Evolutionary conservation across 2,888 invertebrate genomes (phyloP).

Genomic region (Notodonta dromedarius): DNA sequence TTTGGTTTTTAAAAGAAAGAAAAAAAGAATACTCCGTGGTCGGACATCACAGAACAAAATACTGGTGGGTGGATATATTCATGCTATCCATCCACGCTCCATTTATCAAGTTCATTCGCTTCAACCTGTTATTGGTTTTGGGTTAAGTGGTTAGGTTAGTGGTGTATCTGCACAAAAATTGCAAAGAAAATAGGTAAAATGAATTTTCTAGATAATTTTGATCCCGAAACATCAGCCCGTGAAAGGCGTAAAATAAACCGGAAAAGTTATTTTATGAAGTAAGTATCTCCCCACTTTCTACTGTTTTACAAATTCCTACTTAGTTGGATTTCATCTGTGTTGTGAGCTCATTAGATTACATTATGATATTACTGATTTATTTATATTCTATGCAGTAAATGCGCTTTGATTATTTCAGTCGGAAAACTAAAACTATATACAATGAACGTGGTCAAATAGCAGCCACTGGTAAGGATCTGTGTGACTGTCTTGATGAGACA

Average conservation of each 20-base stretch:
- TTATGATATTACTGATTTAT: not conserved
- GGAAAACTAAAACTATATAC: constrained; percentile 85
- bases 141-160: too few relatives aligned
- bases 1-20: too few relatives aligned
- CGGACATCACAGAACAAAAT: too few relatives aligned
- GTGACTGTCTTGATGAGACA: constrained; percentile 91
- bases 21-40: too few relatives aligned
- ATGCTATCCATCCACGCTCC: too few relatives aligned
- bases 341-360: not conserved
- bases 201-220: constrained; percentile 85
- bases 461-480: constrained; percentile 87
- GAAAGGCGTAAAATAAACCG: constrained; percentile 91
- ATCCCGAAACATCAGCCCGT: constrained; percentile 91
- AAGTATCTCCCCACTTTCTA: constrained; percentile 24
- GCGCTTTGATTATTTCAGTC: constrained; percentile 54
- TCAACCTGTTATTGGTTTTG: not conserved
- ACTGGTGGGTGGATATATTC: too few relatives aligned
- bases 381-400: too few relatives aligned
- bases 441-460: constrained; percentile 88
- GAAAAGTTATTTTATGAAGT: constrained; percentile 81
- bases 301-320: not conserved
- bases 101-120: too few relatives aligned
- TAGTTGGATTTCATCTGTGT: too few relatives aligned
- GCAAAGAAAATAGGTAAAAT: constrained; percentile 35
- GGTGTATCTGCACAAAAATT: not conserved